Evolutionary conservation across 2,888 invertebrate genomes (phyloP), one percentile per base, ranked within the genome.

Genomic region (Phasia obesa): DNA sequence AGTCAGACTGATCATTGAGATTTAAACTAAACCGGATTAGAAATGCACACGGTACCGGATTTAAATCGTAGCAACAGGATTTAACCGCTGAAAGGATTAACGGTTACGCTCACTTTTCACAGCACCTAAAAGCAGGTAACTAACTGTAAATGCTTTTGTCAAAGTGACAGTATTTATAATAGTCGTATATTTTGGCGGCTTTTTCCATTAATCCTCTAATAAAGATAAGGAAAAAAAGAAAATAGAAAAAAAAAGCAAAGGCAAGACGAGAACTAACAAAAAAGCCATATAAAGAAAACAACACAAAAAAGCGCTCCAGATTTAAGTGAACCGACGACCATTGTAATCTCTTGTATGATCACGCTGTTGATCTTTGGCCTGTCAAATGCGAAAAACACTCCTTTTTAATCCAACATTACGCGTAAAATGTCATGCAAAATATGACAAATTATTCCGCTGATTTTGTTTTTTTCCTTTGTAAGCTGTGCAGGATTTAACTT

Each of bases 1-100:
- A 62, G 44, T 62, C n/a, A 47, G 9, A 7, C n/a, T 51, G 57
- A 71, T 65, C 38, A 70, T 71, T 78, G 49, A 70, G 78, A 73
- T 65, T 76, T 57, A 65, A 69, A 71, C 49, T 59, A 81, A 49
- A 77, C 67, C 60, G 57, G 81, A 75, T 73, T 77, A 81, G 47
- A 51, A 73, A 77, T n/a, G 27, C 55, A 55, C 62, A 57, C 57
- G 42, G 47, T 38, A 70, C 59, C 64, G 77, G 69, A 78, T 59
- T 69, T 59, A 53, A 69, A 74, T 19, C 35, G 19, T n/a, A 53
- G 25, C 53, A 25, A 70, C 49, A 77, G 47, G 42, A 62, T 69
- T 77, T 69, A 74, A 64, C 77, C 69, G 59, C 69, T 57, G 59
- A 82, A 82, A 77, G 73, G 82, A 78, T 82, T 82, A 81, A 70